Base-by-base conservation (phyloP, 1,140 invertebrate species). In the Ganaspis sp. region DNA sequence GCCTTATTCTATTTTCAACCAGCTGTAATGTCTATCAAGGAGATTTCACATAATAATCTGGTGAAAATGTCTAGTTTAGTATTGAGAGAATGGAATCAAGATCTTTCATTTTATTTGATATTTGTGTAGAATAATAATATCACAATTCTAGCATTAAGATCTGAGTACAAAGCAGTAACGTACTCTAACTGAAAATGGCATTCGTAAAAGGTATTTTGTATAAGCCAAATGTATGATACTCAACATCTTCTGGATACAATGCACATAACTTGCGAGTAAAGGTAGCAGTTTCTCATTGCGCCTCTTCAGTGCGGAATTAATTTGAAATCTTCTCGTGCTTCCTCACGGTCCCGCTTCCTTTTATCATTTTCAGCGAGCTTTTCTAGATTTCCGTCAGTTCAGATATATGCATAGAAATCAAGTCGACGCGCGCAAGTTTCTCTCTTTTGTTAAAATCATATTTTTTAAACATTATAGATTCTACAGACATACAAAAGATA, bases 161-260 rank as follows among this genome's bases (percentile, higher is more conserved):
- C 58, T 26, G 15, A 29, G 15, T 5, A 64, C 58, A 64, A 64
- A 64, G 58, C 58, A 29, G 4, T 26, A 26, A 29, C 23, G 26
- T n/a, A 64, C 15, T 26, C 11, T 26, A 64, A 29, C 58, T 49
- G 58, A 64, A 29, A 64, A 64, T 64, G 15, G 26, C 23, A 64
- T 64, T 64, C 58, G 21, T 64, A 64, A 64, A 64, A 64, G 58
- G 23, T 15, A 29, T 64, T 64, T 64, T 64, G 58, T 64, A 64
- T 21, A n/a, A 11, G 23, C 58, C 58, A 64, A 64, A 29, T 64
- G 23, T n/a, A 64, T 34, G 23, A 64, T n/a, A 64, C 58, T 64
- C 23, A 64, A 64, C 58, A 64, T 64, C 12, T 12, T n/a, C 58
- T 11, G 6, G 58, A 29, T 64, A 64, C 29, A 29, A 64, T 64